Percentiles rank a stretch among this genome's conserved stretches.
Evolutionary conservation across 2,797 vertebrate genomes (phyloP).

Genomic region (Aulostomus chinensis): DNA sequence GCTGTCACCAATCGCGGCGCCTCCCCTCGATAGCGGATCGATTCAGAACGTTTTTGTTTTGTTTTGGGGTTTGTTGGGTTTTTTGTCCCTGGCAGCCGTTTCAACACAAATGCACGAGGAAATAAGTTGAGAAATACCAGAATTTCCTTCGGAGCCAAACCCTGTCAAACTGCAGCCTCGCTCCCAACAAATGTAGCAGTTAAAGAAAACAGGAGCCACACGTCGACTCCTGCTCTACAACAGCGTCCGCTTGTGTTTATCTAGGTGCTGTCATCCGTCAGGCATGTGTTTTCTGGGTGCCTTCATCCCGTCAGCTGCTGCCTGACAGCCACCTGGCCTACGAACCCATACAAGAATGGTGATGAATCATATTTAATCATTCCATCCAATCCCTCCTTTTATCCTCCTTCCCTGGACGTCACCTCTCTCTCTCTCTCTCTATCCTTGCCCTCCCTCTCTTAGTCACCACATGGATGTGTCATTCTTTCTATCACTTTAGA

Average conservation of each 20-base stretch:
- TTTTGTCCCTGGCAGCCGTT: too few relatives aligned
- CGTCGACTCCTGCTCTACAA: background rate
- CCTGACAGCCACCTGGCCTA: slow-evolving; percentile 8
- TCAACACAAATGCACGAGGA: too few relatives aligned
- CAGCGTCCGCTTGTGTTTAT: background rate
- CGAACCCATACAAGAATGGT: slow-evolving; percentile 18
- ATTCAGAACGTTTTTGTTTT: too few relatives aligned
- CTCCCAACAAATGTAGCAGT: too few relatives aligned
- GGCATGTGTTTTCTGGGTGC: slow-evolving; percentile 29
- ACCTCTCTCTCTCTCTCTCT: slow-evolving; percentile 18
- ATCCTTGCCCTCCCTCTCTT: slow-evolving; percentile 65
- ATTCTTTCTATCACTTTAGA: slow-evolving; percentile 87
- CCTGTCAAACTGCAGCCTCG: too few relatives aligned
- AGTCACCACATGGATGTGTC: slow-evolving; percentile 82
- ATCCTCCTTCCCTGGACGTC: slow-evolving; percentile 29
- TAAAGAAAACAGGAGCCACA: background rate
- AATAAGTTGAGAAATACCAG: too few relatives aligned
- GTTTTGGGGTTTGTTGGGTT: too few relatives aligned
- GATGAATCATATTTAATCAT: slow-evolving; percentile 54
- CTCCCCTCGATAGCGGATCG: too few relatives aligned
- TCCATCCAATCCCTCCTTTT: slow-evolving; percentile 29
- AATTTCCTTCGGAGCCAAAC: too few relatives aligned
- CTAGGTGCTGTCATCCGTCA: background rate
- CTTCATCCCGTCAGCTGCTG: slow-evolving; percentile 15
- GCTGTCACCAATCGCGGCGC: too few relatives aligned